Evolutionary conservation across 2,113 vertebrate species (phyloP).

Genomic region (Eupsittula cactorum): DNA sequence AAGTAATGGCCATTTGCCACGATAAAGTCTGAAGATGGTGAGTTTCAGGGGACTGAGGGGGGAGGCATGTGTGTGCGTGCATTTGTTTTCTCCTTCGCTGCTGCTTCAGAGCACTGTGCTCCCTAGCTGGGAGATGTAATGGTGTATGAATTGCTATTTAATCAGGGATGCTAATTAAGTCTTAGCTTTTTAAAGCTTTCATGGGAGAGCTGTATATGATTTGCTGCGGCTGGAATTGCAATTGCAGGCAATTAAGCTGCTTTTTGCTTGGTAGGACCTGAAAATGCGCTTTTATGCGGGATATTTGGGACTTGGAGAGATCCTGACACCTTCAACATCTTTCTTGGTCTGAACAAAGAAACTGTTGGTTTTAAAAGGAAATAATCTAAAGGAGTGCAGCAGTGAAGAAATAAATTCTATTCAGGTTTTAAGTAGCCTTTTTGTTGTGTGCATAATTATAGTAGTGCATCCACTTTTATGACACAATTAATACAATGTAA

Average conservation of each 20-base stretch:
- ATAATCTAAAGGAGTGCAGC: neutral
- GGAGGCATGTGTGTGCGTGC: fast-evolving
- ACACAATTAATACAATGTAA: neutral
- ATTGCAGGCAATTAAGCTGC: slow-evolving; percentile 22
- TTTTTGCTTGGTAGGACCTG: neutral
- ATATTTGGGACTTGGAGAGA: neutral
- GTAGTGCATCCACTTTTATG: neutral
- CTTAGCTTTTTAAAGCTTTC: slow-evolving; percentile 47
- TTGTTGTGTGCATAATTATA: neutral
- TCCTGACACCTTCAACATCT: neutral
- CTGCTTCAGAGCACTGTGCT: neutral
- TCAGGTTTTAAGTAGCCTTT: neutral
- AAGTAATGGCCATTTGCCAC: neutral
- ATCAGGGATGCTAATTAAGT: slow-evolving; percentile 70
- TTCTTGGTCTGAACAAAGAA: neutral
- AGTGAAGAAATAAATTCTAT: neutral
- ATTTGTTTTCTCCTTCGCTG: neutral
- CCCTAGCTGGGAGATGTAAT: slow-evolving; percentile 29
- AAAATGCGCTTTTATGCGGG: neutral
- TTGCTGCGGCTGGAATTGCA: slow-evolving; percentile 37
- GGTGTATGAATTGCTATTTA: slow-evolving; percentile 65
- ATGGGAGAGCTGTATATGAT: slow-evolving; percentile 47
- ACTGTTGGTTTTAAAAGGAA: neutral
- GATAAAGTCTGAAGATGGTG: neutral
- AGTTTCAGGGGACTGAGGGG: neutral